Evolutionary conservation across 2,797 vertebrate genomes (phyloP).

Genomic region (Hylomyscus alleni): DNA sequence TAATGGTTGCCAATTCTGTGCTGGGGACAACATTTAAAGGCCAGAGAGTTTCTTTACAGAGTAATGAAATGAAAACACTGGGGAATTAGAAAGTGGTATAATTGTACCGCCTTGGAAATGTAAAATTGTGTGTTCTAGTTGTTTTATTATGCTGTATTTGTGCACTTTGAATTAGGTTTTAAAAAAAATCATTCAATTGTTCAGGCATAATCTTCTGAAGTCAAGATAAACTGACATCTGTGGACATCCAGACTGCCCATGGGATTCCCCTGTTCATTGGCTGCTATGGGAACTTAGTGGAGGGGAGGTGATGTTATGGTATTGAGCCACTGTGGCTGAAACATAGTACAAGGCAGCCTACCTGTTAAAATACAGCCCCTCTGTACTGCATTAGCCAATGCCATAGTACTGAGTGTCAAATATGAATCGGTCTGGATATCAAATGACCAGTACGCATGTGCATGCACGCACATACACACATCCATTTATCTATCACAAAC

Average conservation of each 20-base stretch:
- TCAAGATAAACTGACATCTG: neutral
- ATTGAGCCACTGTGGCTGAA: neutral
- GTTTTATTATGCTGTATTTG: neutral
- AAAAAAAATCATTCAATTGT: neutral
- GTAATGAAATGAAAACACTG: neutral
- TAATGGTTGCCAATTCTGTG: neutral
- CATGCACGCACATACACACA: too few species aligned
- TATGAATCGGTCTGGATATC: neutral
- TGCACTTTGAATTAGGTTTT: neutral
- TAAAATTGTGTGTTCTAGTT: neutral
- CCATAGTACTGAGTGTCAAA: neutral
- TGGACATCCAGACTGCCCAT: neutral
- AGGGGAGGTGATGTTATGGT: neutral
- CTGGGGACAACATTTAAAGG: neutral
- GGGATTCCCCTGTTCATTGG: neutral
- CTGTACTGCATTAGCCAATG: neutral
- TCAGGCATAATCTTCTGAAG: slow-evolving; percentile 3
- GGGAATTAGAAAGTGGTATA: neutral
- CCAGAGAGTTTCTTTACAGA: neutral
- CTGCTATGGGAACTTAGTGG: neutral
- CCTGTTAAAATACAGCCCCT: neutral
- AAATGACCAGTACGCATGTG: neutral
- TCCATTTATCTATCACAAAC: neutral
- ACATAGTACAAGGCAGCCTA: neutral
- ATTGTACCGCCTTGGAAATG: neutral